Conservation (phyloP, 1,140 invertebrate genomes). For the Asobara japonica region DNA sequence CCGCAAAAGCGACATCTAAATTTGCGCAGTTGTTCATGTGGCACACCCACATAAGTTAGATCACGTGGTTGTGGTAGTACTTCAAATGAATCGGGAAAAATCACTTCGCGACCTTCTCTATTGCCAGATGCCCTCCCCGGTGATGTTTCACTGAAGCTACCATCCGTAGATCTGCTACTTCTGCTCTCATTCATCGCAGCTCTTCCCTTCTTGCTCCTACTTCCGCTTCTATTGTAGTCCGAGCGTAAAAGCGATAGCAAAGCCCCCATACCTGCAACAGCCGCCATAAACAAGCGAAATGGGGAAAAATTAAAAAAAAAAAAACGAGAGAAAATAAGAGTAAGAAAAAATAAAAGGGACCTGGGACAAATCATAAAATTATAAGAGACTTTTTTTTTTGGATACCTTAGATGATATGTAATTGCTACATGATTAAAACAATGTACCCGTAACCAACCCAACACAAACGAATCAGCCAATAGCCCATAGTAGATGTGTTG, state of each 20-base stretch:
- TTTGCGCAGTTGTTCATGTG: conserved; percentile 72
- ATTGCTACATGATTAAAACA: conserved; percentile 29
- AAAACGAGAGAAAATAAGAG: conserved; percentile 36
- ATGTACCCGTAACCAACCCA: conserved; percentile 62
- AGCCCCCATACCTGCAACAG: conserved; percentile 63
- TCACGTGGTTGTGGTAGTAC: conserved; percentile 60
- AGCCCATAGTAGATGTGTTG: conserved; percentile 50
- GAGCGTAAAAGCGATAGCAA: conserved; percentile 57
- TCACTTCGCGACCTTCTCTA: conserved; percentile 53
- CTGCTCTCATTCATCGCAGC: conserved; percentile 36
- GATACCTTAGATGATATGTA: background rate
- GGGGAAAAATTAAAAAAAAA: conserved; percentile 52
- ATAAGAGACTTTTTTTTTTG: background rate
- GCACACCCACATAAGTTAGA: conserved; percentile 59
- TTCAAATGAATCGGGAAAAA: conserved; percentile 64
- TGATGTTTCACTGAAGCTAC: conserved; percentile 36
- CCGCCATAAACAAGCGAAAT: conserved; percentile 46
- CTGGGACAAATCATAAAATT: background rate
- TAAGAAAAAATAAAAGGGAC: conserved; percentile 23
- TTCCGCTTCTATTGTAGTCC: conserved; percentile 49
- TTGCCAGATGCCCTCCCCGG: conserved; percentile 43
- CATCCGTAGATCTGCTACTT: conserved; percentile 41
- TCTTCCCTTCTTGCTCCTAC: conserved; percentile 34
- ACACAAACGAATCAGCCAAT: conserved; percentile 63
- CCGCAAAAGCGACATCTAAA: conserved; percentile 83